phyloP scores from a whole-genome alignment of 2,797 vertebrate species.

The Otolemur crassicaudatus region DNA sequence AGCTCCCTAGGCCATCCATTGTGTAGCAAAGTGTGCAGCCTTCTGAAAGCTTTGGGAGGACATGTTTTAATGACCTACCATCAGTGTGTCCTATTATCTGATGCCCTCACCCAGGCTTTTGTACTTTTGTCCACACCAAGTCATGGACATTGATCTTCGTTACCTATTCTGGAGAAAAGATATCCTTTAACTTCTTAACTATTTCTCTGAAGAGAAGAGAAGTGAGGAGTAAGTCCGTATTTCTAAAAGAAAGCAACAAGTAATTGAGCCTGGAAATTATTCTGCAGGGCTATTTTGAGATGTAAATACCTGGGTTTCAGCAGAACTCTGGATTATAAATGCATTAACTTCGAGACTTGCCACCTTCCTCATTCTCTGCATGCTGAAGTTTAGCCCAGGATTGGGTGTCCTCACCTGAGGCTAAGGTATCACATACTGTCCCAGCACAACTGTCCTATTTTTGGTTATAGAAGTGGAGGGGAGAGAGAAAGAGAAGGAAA shows the following conservation, averaged over 20 bases:
- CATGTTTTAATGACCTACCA: not conserved
- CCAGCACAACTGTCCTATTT: not conserved
- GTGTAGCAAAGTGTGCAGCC: not conserved
- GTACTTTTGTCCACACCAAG: not conserved
- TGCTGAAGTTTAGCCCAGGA: not conserved
- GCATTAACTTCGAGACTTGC: not conserved
- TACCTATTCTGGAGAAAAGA: not conserved
- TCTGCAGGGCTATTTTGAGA: not conserved
- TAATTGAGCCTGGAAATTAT: conserved; percentile 5
- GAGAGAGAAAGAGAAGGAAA: not conserved
- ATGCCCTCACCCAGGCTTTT: not conserved
- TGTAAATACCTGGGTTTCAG: not conserved
- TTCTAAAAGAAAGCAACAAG: not conserved
- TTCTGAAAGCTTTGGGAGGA: not conserved
- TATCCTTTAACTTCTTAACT: not conserved
- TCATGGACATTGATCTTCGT: not conserved
- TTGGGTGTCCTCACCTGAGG: not conserved
- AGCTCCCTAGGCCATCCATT: not conserved
- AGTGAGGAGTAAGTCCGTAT: not conserved
- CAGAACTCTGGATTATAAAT: not conserved
- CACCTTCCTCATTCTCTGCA: not conserved
- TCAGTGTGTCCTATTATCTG: not conserved
- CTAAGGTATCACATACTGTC: not conserved
- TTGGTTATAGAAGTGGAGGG: not conserved
- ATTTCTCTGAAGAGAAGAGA: not conserved